Base-by-base conservation (phyloP, 1,140 invertebrate genomes). In the Heliothis virescens region DNA sequence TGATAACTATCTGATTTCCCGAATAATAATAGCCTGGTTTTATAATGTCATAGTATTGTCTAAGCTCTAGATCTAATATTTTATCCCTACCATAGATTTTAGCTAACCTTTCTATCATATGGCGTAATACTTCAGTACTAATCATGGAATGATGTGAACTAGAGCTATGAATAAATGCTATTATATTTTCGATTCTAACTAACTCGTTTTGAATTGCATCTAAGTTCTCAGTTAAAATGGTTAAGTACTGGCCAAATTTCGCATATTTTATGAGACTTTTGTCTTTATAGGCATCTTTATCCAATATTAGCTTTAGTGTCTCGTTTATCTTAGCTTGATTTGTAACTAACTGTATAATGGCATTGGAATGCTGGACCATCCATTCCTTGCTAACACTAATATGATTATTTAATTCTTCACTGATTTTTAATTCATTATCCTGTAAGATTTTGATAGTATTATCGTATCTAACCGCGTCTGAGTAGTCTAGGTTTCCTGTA, bases 281-380 rank as follows among this genome's bases (percentile, higher is more conserved):
- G 26, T 84, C 82, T 79, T 29, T 80, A 15, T 80, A 50, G 13
- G 50, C 72, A 26, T 83, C 60, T 63, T 75, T 84, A 52, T 83
- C 67, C 76, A 84, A 47, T 57, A 89, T 80, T 48, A 81, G 60
- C 9, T 76, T 77, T 53, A 82, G 71, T 10, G 80, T 80, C 3
- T 59, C 67, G 47, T 82, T 82, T 41, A 86, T 83, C 69, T 83
- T 85, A 47, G 52, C 55, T 69, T 87, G 86, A 60, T 86, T 87
- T 62, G 73, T n/a, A 59, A 78, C 16, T 82, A 87, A 53, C 7
- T 83, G 69, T 41, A 52, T 53, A 62, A 84, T 18, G 26, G 81
- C 71, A 7, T 84, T 77, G 26, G 79, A 79, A 21, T 79, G 78
- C 18, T 78, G 53, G 21, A 52, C 67, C 72, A 79, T 80, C 85